Conservation (phyloP, 2,888 invertebrate species). For the Gandaritis pyraliata region DNA sequence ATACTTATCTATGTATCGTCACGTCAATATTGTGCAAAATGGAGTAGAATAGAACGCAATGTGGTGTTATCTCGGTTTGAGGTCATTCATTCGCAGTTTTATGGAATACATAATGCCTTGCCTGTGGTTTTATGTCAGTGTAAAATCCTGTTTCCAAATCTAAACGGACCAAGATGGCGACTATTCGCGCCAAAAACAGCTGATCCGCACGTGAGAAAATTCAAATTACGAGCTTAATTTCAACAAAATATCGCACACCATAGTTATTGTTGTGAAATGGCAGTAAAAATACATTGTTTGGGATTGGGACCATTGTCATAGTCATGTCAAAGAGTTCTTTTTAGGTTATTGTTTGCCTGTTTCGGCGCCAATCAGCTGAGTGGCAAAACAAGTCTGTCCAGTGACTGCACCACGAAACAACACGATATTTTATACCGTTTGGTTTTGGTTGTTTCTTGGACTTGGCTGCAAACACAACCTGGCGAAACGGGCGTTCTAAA, state of each 20-base stretch:
- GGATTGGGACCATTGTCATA: slow-evolving; percentile 20
- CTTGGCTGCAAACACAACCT: neutral
- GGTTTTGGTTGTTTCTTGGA: slow-evolving; percentile 18
- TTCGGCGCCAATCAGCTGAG: slow-evolving; percentile 46
- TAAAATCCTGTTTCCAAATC: slow-evolving; percentile 13
- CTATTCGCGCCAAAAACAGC: slow-evolving; percentile 32
- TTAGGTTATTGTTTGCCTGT: slow-evolving; percentile 33
- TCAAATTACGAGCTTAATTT: slow-evolving; percentile 14
- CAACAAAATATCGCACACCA: slow-evolving; percentile 18
- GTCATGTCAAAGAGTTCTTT: slow-evolving; percentile 27
- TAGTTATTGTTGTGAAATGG: slow-evolving; percentile 19
- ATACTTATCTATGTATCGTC: too few species aligned
- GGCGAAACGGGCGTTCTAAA: too few species aligned
- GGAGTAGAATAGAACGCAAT: too few species aligned
- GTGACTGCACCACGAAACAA: slow-evolving; percentile 23
- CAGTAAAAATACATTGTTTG: slow-evolving; percentile 27
- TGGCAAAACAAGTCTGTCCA: slow-evolving; percentile 34
- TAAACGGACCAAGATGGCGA: slow-evolving; percentile 20
- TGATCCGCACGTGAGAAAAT: slow-evolving; percentile 32
- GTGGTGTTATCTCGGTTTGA: too few species aligned
- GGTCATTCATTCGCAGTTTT: too few species aligned
- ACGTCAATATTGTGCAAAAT: too few species aligned
- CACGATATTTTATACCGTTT: slow-evolving; percentile 26
- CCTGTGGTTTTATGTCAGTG: too few species aligned
- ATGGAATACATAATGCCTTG: too few species aligned